Percentiles rank a stretch among this genome's conserved stretches.
Evolutionary conservation across 2,113 vertebrate species (phyloP).

Genomic region (Ginglymostoma cirratum): DNA sequence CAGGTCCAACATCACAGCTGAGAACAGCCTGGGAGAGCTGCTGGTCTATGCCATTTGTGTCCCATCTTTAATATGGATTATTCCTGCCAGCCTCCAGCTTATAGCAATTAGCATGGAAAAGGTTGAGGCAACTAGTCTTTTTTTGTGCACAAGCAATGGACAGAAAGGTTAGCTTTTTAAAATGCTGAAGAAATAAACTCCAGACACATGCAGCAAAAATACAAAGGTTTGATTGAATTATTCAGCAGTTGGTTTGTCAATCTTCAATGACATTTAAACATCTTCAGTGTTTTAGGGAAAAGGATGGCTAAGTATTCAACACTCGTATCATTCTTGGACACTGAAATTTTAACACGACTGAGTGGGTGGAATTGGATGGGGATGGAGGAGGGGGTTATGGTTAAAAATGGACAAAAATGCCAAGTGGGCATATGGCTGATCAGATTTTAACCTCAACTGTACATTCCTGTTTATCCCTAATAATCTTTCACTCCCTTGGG

Average conservation of each 20-base stretch:
- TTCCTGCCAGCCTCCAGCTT: neutral
- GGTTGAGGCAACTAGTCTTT: neutral
- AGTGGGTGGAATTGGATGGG: neutral
- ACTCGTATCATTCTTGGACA: neutral
- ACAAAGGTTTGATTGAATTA: neutral
- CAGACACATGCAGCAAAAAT: neutral
- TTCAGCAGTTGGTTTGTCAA: neutral
- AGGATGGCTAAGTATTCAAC: neutral
- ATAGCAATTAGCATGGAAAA: neutral
- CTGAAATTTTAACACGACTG: neutral
- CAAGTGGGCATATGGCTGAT: neutral
- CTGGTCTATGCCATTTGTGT: neutral
- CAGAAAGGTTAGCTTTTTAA: neutral
- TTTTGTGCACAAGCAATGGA: neutral
- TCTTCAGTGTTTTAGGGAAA: neutral
- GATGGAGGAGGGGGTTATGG: too few relatives aligned
- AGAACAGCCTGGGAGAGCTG: neutral
- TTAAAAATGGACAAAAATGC: neutral
- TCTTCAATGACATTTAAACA: neutral
- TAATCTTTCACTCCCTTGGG: too few relatives aligned
- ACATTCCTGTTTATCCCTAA: too few relatives aligned
- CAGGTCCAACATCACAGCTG: neutral
- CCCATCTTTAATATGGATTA: too few relatives aligned
- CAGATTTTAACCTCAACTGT: too few relatives aligned
- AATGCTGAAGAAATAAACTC: neutral